Evolutionary conservation across 2,888 invertebrate genomes (phyloP), one percentile per base, ranked within the genome.

Genomic region (Acrobeloides nanus): DNA sequence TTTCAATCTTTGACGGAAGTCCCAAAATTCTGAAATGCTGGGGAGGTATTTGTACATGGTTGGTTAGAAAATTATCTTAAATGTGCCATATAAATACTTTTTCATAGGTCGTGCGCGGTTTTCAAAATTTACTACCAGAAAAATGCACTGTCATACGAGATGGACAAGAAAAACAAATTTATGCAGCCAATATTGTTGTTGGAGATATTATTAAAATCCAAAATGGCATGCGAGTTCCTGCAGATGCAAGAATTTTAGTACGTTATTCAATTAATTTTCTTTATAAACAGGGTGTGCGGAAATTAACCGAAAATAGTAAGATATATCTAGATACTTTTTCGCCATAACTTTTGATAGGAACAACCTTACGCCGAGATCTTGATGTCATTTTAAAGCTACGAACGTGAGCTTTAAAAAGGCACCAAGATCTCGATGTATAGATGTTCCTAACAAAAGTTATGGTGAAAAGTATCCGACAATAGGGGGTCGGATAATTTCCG

Each of bases 171-270:
- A 24, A n/a, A 17, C 42, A 25, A 27, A 43, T 64, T 18, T 51
- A 52, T n/a, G 62, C 66, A 2, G 62, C 57, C 20, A 57, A 66
- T 15, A 52, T 66, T 5, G 66, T 66, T 4, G 57, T 60, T 7
- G 66, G 66, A 0, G 66, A 66, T 41, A 43, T 66, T 29, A 59
- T 66, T n/a, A 54, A 56, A 8, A 59, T 66, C 20, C 58, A 59
- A 24, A 56, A 47, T 27, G 66, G 66, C 38, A 55, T 50, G 34
- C 52, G 55, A 20, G 64, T 66, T 2, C 66, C 66, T 27, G 66
- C 66, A 26, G 66, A 66, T 42, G 48, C 53, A 21, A 41, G 62
- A 32, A 37, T 62, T 31, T 52, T 64, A 20, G 54, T n/a, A n/a
- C n/a, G n/a, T n/a, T n/a, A n/a, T n/a, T n/a, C n/a, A n/a, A n/a